Base-by-base conservation (phyloP, 2,797 vertebrate species). In the Hydrocynus forskahlii region DNA sequence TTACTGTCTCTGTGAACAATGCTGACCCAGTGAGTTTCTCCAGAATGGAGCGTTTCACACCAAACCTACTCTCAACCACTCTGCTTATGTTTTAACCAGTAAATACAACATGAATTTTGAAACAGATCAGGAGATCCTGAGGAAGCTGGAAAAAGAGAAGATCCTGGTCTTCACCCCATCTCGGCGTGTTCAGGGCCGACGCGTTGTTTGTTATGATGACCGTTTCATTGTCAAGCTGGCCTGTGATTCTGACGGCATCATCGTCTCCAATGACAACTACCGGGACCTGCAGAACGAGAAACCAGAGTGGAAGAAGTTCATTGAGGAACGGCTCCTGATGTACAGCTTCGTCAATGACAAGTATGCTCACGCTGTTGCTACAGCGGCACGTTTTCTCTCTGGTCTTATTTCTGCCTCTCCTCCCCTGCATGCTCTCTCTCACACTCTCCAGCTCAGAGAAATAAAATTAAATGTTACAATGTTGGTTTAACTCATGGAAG, bases 311-410 rank as follows among this genome's bases (percentile, higher is more conserved):
- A 99, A 99, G 93, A 99, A 98, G 91, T 99, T 99, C 90, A 99
- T 99, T 78, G 98, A 99, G 85, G 98, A 99, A 88, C 94, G 98
- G 29, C 96, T 99, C 82, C 94, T 99, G 21, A 99, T 99, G 98
- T 99, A 99, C 92, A 99, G 98, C 76, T 99, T 99, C 93, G 98
- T 99, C 91, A 99, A 99, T 89, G 98, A 99, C 94, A 99, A 99
- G 98, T 99, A 96, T 67, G 98, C 88, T 64, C 69, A 25, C 76
- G 55, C 55, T 13, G 43, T 85, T 88, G 78, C 88, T 84, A n/a
- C 92, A 90, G 85, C 92, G 60, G 76, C 7, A 17, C 76, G 45
- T 67, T 80, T 73, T 80, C 62, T 63, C 13, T 35, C 63, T 70
- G 66, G 9, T 45, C 68, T 50, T 64, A 40, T 80, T 62, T 79